Evolutionary conservation across 2,888 invertebrate species (phyloP), one percentile per base, ranked within the genome.

Genomic region (Lithophane ornitopus): DNA sequence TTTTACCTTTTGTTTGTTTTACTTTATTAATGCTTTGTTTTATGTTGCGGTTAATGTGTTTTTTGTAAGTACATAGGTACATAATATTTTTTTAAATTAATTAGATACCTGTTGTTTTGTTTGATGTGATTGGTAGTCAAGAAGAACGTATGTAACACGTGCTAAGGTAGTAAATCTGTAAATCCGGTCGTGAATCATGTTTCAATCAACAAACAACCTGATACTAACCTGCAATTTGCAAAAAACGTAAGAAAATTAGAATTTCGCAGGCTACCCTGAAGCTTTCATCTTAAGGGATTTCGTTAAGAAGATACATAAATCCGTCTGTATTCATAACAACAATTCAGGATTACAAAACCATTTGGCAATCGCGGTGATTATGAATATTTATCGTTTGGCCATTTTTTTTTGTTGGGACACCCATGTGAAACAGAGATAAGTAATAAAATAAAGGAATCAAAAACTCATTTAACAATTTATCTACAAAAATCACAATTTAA

Each of bases 401-500:
- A 52, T 52, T 67, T 49, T 52, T 67, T 49, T 65, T 12, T 8
- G 3, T 19, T 7, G 26, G 7, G 26, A 44, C 12, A 46, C 7
- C 3, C 2, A 26, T 63, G 3, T 11, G n/a, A 1, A 65, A 44
- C 46, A 26, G 8, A 46, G 8, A 22, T 16, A 34, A 34, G 34
- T 34, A 26, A 39, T 26, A 52, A 41, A 49, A 67, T 52, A 41
- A 52, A 41, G 41, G 0, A 3, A 28, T 3, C 2, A 68, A 49
- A 46, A 56, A 16, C 14, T n/a, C 39, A 28, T 62, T 61, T 22
- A 44, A 34, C 22, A 58, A 41, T 8, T 26, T 52, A 76, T 52
- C 14, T 44, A 11, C 1, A 49, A 73, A 70, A 78, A 68, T 19
- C 46, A 44, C 4, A 79, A 56, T 79, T 61, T 46, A 26, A 59